Base-by-base conservation (phyloP, 2,797 vertebrate genomes). In the Tolypeutes matacus region DNA sequence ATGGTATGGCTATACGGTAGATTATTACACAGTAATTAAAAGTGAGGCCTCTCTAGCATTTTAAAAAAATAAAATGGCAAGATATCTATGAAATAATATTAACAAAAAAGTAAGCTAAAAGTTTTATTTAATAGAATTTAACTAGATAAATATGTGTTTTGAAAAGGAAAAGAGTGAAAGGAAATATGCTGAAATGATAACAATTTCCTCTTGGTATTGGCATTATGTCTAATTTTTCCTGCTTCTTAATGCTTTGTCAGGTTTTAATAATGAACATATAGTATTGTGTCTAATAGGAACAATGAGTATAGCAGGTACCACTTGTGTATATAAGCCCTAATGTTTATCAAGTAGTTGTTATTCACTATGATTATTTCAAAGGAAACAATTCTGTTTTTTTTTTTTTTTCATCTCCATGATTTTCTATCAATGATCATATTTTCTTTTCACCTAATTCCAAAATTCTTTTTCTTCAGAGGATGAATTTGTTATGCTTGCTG, bases 341-440 rank as follows among this genome's bases (percentile, higher is more conserved):
- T 17, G 53, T 85, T 92, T 83, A 58, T 64, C 21, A 70, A 89
- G 9, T 42, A 42, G 15, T 64, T 93, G 42, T 12, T 65, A 23
- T 60, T 92, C 4, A 67, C 17, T 73, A 23, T n/a, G 21, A 87
- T 62, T 72, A 42, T 93, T 87, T 92, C 14, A 64, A 69, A 69
- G 64, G 11, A 73, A 69, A 65, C 72, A 36, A 49, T 51, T 89
- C 29, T 91, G 2, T 9, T 14, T 90, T 85, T 78, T 9, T 14
- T 90, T 85, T 78, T 36, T 21, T 18, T 75, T 42, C 46, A 39
- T 34, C 58, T 73, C 5, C 3, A 0, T 64, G 31, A 34, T 95
- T 96, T 96, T 91, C 91, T 90, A 21, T 84, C 56, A 86, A 69
- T 85, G 86, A 91, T 56, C 36, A 49, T 85, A 51, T 62, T 96